Percentiles rank a stretch among this genome's conserved stretches.
phyloP scores from a whole-genome alignment of 2,888 invertebrate genomes.

The Aricia artaxerxes region DNA sequence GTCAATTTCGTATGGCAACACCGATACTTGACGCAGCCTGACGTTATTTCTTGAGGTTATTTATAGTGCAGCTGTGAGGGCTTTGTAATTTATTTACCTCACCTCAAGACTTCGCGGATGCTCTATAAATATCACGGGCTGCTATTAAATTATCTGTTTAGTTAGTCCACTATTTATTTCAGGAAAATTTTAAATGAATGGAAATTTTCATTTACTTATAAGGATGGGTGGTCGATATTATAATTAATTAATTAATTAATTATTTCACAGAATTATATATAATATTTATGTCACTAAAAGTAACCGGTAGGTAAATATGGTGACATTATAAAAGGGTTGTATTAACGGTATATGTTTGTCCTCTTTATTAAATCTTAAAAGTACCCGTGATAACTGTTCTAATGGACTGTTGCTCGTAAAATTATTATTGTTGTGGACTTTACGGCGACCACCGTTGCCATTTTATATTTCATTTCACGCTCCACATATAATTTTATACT shows the following conservation, averaged over 20 bases:
- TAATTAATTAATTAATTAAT: too few species aligned
- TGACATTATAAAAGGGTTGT: conserved; percentile 18
- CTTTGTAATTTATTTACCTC: conserved; percentile 47
- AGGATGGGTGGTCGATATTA: too few species aligned
- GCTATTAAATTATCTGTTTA: conserved; percentile 16
- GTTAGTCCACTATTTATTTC: conserved; percentile 5
- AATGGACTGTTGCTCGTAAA: conserved; percentile 60
- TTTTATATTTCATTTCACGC: conserved; percentile 73
- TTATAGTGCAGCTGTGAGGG: conserved; percentile 38
- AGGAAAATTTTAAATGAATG: not conserved
- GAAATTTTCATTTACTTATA: not conserved
- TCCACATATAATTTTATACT: conserved; percentile 57
- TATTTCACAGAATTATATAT: too few species aligned
- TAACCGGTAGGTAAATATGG: too few species aligned
- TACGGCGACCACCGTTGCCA: conserved; percentile 58
- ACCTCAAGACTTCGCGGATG: conserved; percentile 39
- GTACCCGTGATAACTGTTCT: conserved; percentile 44
- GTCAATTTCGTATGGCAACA: conserved; percentile 12
- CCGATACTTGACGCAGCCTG: conserved; percentile 30
- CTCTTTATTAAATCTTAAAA: conserved; percentile 41
- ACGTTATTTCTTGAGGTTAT: conserved; percentile 50
- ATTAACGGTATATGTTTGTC: conserved; percentile 25
- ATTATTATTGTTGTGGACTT: conserved; percentile 61
- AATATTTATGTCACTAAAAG: too few species aligned
- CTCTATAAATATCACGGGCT: conserved; percentile 18